Conservation (phyloP, 2,888 invertebrate species). For the Acronicta psi region DNA sequence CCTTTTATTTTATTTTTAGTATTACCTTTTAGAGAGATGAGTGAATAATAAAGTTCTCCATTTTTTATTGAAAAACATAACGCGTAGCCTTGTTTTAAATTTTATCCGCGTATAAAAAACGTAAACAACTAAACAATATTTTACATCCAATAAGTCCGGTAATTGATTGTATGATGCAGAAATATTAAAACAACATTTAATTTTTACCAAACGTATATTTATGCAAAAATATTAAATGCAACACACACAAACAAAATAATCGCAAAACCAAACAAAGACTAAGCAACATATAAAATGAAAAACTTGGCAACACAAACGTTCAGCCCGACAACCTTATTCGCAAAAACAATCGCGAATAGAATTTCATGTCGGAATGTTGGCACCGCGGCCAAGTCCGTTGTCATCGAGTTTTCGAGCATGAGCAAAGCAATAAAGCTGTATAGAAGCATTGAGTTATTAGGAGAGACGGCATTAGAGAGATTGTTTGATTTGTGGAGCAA, state of each 20-base stretch:
- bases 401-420: slow-evolving; percentile 23
- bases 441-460: slow-evolving; percentile 19
- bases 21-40: too few relatives aligned
- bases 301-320: slow-evolving; percentile 34
- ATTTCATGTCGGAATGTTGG: slow-evolving; percentile 41
- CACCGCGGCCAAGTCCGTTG: slow-evolving; percentile 43
- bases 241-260: slow-evolving; percentile 29
- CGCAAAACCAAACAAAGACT: slow-evolving; percentile 4
- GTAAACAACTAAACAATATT: too few relatives aligned
- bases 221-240: too few relatives aligned
- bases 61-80: too few relatives aligned
- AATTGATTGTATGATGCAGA: background rate
- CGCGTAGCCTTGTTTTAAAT: too few relatives aligned
- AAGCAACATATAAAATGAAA: slow-evolving; percentile 19
- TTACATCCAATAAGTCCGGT: background rate
- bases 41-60: too few relatives aligned
- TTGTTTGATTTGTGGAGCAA: background rate
- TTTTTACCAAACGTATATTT: too few relatives aligned
- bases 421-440: slow-evolving; percentile 45
- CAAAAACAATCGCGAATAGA: slow-evolving; percentile 33
- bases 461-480: background rate
- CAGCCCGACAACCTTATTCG: slow-evolving; percentile 37
- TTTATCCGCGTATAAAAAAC: too few relatives aligned
- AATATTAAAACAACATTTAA: too few relatives aligned
- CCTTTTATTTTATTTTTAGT: too few relatives aligned